Percentiles rank a stretch among this genome's conserved stretches.
These are phyloP conservation scores for Eclectus roratus DNA, from an alignment of 2,113 vertebrate species.

Conservation along the genomic window DNA sequence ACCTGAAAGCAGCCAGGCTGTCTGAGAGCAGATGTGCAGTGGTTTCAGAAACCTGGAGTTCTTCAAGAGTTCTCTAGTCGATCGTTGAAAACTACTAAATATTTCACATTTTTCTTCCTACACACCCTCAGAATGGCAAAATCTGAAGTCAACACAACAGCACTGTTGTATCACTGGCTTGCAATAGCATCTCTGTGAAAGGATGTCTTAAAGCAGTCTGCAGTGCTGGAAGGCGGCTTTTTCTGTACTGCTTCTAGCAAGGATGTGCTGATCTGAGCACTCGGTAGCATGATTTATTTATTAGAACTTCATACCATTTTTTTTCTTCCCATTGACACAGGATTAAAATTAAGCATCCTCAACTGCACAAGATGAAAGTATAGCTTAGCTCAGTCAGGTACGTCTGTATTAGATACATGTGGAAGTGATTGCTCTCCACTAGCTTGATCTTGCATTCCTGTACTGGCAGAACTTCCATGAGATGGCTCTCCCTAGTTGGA, in stretches of 20 bases:
- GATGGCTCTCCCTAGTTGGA: accelerated
- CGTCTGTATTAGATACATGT: accelerated
- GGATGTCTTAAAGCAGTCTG: not conserved
- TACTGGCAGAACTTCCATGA: not conserved
- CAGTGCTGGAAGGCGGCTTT: not conserved
- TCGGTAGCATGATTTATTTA: conserved; percentile 11
- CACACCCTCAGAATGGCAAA: not conserved
- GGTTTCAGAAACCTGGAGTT: not conserved
- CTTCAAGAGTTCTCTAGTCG: not conserved
- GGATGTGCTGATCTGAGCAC: conserved; percentile 41
- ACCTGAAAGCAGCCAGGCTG: conserved; percentile 13
- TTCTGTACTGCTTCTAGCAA: conserved; percentile 23
- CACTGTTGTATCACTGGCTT: not conserved
- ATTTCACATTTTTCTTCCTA: not conserved
- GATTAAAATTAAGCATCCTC: conserved; percentile 41
- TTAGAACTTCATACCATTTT: not conserved
- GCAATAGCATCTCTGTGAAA: not conserved
- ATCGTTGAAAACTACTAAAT: not conserved
- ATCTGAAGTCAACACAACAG: not conserved
- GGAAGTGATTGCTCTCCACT: accelerated
- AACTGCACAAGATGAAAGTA: not conserved
- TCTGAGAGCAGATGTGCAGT: not conserved
- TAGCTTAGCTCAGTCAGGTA: not conserved
- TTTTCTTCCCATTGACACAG: not conserved
- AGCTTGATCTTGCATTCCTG: not conserved